Conservation (phyloP, 1,140 invertebrate species). For the Ylistrum balloti region DNA sequence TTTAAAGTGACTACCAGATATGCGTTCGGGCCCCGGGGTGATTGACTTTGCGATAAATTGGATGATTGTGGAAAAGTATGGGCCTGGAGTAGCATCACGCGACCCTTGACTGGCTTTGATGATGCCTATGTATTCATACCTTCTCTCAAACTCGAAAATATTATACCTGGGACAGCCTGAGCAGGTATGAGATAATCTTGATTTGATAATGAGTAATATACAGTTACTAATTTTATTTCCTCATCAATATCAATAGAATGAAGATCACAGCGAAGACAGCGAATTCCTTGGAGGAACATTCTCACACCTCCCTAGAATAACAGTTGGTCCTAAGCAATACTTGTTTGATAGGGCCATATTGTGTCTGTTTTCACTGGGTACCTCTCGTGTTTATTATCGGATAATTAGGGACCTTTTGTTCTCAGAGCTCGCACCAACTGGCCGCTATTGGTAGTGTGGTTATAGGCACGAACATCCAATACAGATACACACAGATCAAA, state of each 20-base stretch:
- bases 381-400: not conserved
- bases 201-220: slow-evolving; percentile 8
- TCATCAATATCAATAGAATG: not conserved
- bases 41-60: slow-evolving; percentile 35
- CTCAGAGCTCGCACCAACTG: not conserved
- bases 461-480: not conserved
- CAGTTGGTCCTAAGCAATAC: not conserved
- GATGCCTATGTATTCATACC: slow-evolving; percentile 1
- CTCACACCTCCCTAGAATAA: not conserved
- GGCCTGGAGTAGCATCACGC: not conserved
- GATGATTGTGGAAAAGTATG: slow-evolving; percentile 25
- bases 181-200: slow-evolving; percentile 10
- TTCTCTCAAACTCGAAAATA: not conserved
- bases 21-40: slow-evolving; percentile 17
- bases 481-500: not conserved
- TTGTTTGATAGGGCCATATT: slow-evolving; percentile 9
- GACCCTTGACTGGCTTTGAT: not conserved
- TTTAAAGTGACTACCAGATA: slow-evolving; percentile 47
- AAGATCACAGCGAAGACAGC: slow-evolving; percentile 10
- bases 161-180: not conserved
- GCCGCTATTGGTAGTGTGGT: not conserved
- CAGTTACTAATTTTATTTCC: slow-evolving; percentile 35
- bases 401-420: slow-evolving; percentile 26
- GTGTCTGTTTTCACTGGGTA: not conserved
- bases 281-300: not conserved